Conservation (phyloP, 2,113 vertebrate species). For the Pholis gunnellus region DNA sequence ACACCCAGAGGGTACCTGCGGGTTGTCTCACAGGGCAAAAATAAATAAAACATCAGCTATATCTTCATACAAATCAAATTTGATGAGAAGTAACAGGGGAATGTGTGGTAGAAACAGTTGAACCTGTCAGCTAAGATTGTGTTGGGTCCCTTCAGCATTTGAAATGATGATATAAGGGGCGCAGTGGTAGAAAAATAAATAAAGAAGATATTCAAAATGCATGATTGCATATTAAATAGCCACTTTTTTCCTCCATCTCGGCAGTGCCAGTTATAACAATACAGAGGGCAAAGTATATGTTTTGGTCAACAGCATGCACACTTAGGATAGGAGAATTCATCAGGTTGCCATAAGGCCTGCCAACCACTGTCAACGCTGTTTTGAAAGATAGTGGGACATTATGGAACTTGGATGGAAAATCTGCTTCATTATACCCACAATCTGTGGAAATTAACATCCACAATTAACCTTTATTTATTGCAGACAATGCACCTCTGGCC, state of each 20-base stretch:
- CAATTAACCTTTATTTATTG: constrained; percentile 83
- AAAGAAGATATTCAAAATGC: constrained; percentile 28
- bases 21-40: constrained; percentile 74
- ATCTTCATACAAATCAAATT: constrained; percentile 77
- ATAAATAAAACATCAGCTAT: constrained; percentile 82
- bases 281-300: neutral
- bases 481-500: constrained; percentile 76
- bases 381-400: constrained; percentile 66
- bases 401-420: constrained; percentile 68
- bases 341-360: constrained; percentile 47
- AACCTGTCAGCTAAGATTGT: constrained; percentile 61
- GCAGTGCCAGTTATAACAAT: constrained; percentile 4
- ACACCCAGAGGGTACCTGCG: constrained; percentile 79
- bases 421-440: constrained; percentile 73
- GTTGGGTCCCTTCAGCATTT: constrained; percentile 40
- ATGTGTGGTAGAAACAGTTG: constrained; percentile 51
- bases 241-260: constrained; percentile 5
- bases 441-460: constrained; percentile 78
- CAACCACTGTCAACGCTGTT: constrained; percentile 60
- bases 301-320: constrained; percentile 10
- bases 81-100: constrained; percentile 73
- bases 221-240: constrained; percentile 32
- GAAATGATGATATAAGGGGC: constrained; percentile 31
- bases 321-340: constrained; percentile 28
- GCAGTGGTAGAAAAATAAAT: constrained; percentile 1